Evolutionary conservation across 1,140 invertebrate species (phyloP), one percentile per base, ranked within the genome.

Genomic region (Hypsibius dujardini): DNA sequence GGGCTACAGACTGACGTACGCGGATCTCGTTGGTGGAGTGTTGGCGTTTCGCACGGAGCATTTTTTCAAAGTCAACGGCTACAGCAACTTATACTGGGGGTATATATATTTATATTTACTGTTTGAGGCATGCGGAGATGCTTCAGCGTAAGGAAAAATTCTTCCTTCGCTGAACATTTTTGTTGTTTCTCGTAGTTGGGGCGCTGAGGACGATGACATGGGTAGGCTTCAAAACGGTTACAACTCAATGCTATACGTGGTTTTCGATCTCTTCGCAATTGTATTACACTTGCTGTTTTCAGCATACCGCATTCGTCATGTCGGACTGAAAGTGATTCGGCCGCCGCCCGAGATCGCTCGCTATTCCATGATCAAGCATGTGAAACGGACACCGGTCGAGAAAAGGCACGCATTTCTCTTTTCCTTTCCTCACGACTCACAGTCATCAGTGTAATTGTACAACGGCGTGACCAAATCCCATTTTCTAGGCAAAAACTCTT

Each of bases 141-240:
- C 28, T 28, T 28, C 28, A 28, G 28, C 0, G 28, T 28, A 28
- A 28, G 28, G 28, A 28, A 28, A 28, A 45, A 14, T 70, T 47
- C 50, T n/a, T 47, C 46, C 15, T 3, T 70, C 14, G 28, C n/a
- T 45, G 46, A 70, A 70, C 46, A 47, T 28, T 28, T 14, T 70
- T 50, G 28, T 70, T 2, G 2, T 71, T 28, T 74, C 71, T 72
- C 74, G 71, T 67, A 75, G 75, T 3, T 75, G 75, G 75, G 74
- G 85, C 71, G 90, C 88, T 56, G 90, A 93, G 81, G 90, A 93
- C 80, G 91, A 94, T 81, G 92, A 96, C 79, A 86, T 95, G 76
- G 62, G 62, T 67, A 67, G 45, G 62, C 12, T 12, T 12, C 42
- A 12, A 78, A 78, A 70, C 75, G 88, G 86, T 75, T 81, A 75